phyloP scores from a whole-genome alignment of 1,140 invertebrate genomes.

The Trachelipus rathkii region DNA sequence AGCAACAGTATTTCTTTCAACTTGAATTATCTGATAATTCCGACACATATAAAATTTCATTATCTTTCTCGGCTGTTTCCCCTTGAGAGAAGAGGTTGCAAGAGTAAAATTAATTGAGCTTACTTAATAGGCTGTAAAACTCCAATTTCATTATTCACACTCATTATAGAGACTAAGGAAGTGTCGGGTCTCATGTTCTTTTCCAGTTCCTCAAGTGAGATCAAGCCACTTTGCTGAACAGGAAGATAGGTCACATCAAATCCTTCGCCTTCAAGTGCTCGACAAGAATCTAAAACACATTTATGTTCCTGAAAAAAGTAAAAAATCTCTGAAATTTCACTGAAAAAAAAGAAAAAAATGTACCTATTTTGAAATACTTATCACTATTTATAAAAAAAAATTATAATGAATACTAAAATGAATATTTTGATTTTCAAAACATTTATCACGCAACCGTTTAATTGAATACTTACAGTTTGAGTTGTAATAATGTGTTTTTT shows the following conservation, averaged over 20 bases:
- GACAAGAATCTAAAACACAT: slow-evolving; percentile 97
- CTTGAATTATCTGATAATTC: too few relatives aligned
- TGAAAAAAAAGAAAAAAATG: not conserved
- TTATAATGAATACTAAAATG: too few relatives aligned
- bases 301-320: slow-evolving; percentile 79
- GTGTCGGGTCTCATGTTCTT: slow-evolving; percentile 83
- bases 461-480: slow-evolving; percentile 72
- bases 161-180: slow-evolving; percentile 92
- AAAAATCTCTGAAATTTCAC: not conserved
- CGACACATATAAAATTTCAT: too few relatives aligned
- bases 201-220: slow-evolving; percentile 77
- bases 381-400: too few relatives aligned
- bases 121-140: slow-evolving; percentile 89
- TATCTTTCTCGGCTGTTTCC: too few relatives aligned
- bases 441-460: not conserved
- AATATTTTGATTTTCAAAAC: too few relatives aligned
- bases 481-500: slow-evolving; percentile 98
- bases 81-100: not conserved
- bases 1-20: too few relatives aligned
- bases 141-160: slow-evolving; percentile 99
- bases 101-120: slow-evolving; percentile 56
- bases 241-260: slow-evolving; percentile 95
- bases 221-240: slow-evolving; percentile 74
- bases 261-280: slow-evolving; percentile 89
- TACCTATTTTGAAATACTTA: not conserved